Base-by-base conservation (phyloP, 1,140 invertebrate species). In the Sweltsa coloradensis region DNA sequence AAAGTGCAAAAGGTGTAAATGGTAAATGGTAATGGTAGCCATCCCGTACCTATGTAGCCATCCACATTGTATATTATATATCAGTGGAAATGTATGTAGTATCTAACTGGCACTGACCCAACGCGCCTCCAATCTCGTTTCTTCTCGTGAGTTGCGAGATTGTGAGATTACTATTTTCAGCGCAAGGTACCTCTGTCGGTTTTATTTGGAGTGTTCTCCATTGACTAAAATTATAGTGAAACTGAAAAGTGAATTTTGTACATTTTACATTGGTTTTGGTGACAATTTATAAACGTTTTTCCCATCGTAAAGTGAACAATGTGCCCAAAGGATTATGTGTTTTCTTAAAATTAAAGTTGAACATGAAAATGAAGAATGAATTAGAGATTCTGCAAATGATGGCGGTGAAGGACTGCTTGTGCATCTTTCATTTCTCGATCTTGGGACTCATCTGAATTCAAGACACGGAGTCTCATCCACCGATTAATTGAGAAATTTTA, bases 131-230 rank as follows among this genome's bases (percentile, higher is more conserved):
- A n/a, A n/a, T n/a, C n/a, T 48, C 44, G 41, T 47, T 51, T 47
- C 45, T 37, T 45, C 42, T 45, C 46, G 45, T 37, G 34, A 14
- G 48, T 51, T 47, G 25, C 50, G 46, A 47, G 46, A 51, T 41
- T 41, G 47, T 39, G 14, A 47, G 50, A 51, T 47, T 51, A 51
- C 50, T 47, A 51, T 51, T 47, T 51, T 47, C 45, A 47, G 50
- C 45, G 40, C 50, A 51, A 47, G 45, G 45, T 47, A 42, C 34
- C 40, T 36, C 43, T 51, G 49, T 39, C 29, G 45, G 50, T 42
- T 51, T 37, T 24, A 43, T 51, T 51, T 50, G n/a, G 1, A 34
- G 36, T 21, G 21, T 47, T 40, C n/a, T 29, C 41, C 25, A 29
- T 40, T 39, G 37, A 29, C 18, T 18, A 34, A 29, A 47, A 47